Evolutionary conservation across 2,113 vertebrate genomes (phyloP), one percentile per base, ranked within the genome.

Genomic region (Corythornis cristatus): DNA sequence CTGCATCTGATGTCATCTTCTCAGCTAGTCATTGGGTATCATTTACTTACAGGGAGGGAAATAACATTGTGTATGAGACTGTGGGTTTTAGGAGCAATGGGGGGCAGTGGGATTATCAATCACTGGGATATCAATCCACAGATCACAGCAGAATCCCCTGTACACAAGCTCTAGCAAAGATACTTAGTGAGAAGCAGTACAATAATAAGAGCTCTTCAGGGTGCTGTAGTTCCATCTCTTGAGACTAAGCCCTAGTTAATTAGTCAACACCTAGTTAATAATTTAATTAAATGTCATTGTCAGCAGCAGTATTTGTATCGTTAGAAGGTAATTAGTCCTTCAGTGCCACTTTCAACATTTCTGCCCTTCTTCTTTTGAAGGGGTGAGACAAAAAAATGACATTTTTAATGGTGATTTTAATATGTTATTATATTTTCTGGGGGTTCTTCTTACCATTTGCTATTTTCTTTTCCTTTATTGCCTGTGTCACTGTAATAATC

Each of bases 231-330:
- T 50, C 22, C 22, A 50, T 23, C 46, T 37, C 11, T 13, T 22
- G 48, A 50, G 48, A 68, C 50, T 86, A 75, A 61, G 37, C 48
- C 42, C 77, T 82, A 51, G 67, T 74, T 90, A 76, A 88, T 88
- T 94, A 92, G 54, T 46, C 74, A 85, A 62, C 60, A 72, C 25
- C 53, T 79, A 89, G 77, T 92, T 90, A 96, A 94, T 92, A 94
- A 94, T 93, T 86, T 48, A 91, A 93, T 90, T 92, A 76, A 72
- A 64, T 88, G 33, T 57, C 72, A 60, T 76, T 95, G 71, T 87
- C 72, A 79, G 58, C 60, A 62, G 45, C 13, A 22, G 26, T 48
- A 61, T 87, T 93, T 93, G 37, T 60, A 45, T 37, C 21, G 40
- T 62, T 76, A 54, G 74, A 84, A 56, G 64, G 65, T 31, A 75